Percentiles rank a stretch among this genome's conserved stretches.
Conservation (phyloP, 2,888 invertebrate species). For the Xanthia icteritia region DNA sequence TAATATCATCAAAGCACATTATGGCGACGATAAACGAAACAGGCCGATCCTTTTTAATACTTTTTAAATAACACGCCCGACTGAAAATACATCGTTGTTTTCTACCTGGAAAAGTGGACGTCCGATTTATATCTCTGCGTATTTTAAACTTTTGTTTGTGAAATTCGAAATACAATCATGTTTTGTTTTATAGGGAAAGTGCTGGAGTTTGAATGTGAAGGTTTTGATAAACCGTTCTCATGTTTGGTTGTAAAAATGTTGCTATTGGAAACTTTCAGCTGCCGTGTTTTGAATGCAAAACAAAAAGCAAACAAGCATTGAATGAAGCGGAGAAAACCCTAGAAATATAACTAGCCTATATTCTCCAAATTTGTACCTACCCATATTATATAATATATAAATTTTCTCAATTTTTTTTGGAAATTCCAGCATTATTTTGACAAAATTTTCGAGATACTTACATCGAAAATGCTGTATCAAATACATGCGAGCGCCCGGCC, state of each 20-base stretch:
- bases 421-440: too few relatives aligned
- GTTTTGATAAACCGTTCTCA: slow-evolving; percentile 18
- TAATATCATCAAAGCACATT: slow-evolving; percentile 66
- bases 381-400: too few relatives aligned
- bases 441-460: too few relatives aligned
- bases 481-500: too few relatives aligned
- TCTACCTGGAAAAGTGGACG: slow-evolving; percentile 39
- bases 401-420: too few relatives aligned
- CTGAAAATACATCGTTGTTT: slow-evolving; percentile 40
- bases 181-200: slow-evolving; percentile 36
- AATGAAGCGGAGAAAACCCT: not conserved
- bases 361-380: not conserved
- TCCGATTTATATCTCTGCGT: slow-evolving; percentile 35
- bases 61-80: slow-evolving; percentile 48
- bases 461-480: too few relatives aligned
- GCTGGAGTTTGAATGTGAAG: slow-evolving; percentile 12
- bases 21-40: slow-evolving; percentile 45
- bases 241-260: not conserved
- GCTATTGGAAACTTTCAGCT: not conserved
- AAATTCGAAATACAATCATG: slow-evolving; percentile 26
- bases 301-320: not conserved
- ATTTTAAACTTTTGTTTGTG: slow-evolving; percentile 33
- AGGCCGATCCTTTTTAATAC: slow-evolving; percentile 41
- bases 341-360: too few relatives aligned
- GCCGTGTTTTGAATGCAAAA: slow-evolving; percentile 7